Conservation (phyloP, 1,140 invertebrate species). For the Philaenus spumarius region DNA sequence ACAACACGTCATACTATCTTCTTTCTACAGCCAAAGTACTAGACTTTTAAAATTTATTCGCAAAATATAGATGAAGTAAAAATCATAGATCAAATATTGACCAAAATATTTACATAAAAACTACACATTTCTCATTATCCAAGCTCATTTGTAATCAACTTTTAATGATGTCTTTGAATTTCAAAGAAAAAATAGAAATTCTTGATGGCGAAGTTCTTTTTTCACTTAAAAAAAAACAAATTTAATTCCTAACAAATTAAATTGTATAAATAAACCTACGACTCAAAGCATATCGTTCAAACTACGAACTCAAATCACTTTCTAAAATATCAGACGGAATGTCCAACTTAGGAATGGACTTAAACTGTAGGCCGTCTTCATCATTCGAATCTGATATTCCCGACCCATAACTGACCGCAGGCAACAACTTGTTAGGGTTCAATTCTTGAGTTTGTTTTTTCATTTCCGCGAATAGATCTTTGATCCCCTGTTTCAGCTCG, state of each 20-base stretch:
- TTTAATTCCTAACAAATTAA: not conserved
- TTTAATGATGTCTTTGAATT: not conserved
- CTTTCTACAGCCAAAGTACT: too few relatives aligned
- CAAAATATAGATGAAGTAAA: too few relatives aligned
- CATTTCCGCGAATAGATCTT: too few relatives aligned
- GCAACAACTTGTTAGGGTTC: not conserved
- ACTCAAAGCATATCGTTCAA: too few relatives aligned
- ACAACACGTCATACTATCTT: too few relatives aligned
- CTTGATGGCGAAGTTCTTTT: not conserved
- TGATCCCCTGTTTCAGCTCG: not conserved
- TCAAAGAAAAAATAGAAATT: too few relatives aligned
- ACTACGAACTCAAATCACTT: not conserved
- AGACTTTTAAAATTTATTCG: too few relatives aligned
- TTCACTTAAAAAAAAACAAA: not conserved
- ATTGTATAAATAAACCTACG: not conserved
- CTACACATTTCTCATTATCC: conserved; percentile 62
- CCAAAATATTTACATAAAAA: too few relatives aligned
- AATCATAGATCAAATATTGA: too few relatives aligned
- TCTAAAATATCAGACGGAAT: not conserved
- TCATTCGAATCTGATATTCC: not conserved
- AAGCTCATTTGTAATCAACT: conserved; percentile 57
- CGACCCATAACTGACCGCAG: not conserved
- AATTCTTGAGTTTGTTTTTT: not conserved
- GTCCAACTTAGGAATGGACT: not conserved
- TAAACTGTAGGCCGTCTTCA: not conserved